Conservation (phyloP, 1,140 invertebrate genomes). For the Orchestia grillus region DNA sequence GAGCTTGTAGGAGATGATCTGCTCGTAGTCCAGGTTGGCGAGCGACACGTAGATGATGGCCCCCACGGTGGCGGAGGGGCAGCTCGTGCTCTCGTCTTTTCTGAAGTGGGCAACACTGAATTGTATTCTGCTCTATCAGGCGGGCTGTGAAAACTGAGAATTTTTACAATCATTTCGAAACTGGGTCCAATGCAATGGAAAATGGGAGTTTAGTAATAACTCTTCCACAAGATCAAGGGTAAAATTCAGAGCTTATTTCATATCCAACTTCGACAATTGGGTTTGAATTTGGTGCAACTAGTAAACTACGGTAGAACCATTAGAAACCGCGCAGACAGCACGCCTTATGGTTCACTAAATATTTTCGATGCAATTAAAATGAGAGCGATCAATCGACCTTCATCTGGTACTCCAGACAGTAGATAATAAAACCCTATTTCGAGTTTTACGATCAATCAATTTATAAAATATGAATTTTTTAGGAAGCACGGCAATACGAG, state of each 20-base stretch:
- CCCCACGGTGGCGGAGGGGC: not conserved
- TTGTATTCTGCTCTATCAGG: not conserved
- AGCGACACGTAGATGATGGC: constrained; percentile 44
- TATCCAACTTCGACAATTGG: not conserved
- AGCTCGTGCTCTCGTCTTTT: constrained; percentile 9
- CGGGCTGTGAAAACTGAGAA: no score
- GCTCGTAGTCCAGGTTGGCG: constrained; percentile 53
- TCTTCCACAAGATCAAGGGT: not conserved
- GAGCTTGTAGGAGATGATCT: constrained; percentile 36
- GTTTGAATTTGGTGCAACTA: not conserved
- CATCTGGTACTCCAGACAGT: not conserved
- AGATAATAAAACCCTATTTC: not conserved
- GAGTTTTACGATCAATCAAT: not conserved
- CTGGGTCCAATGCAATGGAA: not conserved
- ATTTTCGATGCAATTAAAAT: not conserved
- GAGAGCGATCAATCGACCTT: not conserved
- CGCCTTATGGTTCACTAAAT: not conserved
- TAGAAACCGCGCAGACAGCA: not conserved
- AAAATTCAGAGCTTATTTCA: not conserved
- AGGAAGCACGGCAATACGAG: not conserved
- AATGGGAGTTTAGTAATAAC: not conserved
- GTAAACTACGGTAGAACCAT: not conserved
- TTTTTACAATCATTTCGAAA: not conserved
- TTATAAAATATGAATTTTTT: not conserved
- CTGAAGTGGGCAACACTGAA: not conserved